phyloP scores from a whole-genome alignment of 2,888 invertebrate genomes.

The Drosophila yooni region DNA sequence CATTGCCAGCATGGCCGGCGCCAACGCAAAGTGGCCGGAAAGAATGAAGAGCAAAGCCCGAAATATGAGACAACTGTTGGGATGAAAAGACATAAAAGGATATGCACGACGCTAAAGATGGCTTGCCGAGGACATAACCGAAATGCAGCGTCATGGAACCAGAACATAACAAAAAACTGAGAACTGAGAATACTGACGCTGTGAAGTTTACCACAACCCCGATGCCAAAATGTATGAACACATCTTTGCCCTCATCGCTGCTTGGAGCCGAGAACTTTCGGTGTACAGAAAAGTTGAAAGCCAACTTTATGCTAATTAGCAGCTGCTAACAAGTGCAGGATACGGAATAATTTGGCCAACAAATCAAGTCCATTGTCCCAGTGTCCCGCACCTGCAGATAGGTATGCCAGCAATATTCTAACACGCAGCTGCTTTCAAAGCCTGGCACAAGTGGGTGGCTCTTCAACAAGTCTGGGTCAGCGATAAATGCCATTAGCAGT shows the following conservation, averaged over 20 bases:
- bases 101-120: background rate
- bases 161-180: conserved; percentile 8
- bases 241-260: background rate
- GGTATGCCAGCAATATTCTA: background rate
- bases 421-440: conserved; percentile 2
- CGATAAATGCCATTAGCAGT: background rate
- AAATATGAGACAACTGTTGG: conserved; percentile 23
- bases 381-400: conserved; percentile 45
- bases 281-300: conserved; percentile 35
- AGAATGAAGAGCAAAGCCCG: conserved; percentile 23
- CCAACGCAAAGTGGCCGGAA: conserved; percentile 53
- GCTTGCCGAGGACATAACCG: conserved; percentile 8
- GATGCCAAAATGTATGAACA: conserved; percentile 43
- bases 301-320: conserved; percentile 76
- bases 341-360: conserved; percentile 21
- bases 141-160: conserved; percentile 62
- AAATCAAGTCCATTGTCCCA: conserved; percentile 14
- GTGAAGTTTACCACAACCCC: conserved; percentile 49
- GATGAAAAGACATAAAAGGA: conserved; percentile 3
- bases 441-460: conserved; percentile 12
- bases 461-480: conserved; percentile 15
- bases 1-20: conserved; percentile 62
- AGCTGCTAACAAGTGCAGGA: conserved; percentile 50
- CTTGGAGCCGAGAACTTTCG: background rate
- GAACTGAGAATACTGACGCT: conserved; percentile 47